Base-by-base conservation (phyloP, 2,113 vertebrate species). In the Pao palembangensis region DNA sequence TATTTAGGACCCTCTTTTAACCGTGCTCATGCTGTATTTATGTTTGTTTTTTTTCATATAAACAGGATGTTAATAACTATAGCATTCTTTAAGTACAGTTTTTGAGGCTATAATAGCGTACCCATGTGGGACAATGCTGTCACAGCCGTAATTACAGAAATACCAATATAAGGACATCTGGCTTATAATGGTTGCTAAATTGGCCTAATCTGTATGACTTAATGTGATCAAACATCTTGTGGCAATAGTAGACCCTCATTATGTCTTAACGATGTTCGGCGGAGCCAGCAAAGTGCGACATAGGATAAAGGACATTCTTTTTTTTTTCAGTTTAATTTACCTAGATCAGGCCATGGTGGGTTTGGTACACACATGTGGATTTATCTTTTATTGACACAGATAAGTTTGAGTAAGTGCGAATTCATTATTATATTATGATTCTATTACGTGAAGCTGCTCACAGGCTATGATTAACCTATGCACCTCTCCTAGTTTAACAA, bases 381-480 rank as follows among this genome's bases (percentile, higher is more conserved):
- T 58, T 85, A 82, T 85, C 69, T 85, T 83, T 80, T 88, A 88
- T 86, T 86, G 86, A 86, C 87, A 88, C 83, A 88, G 87, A 89
- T 87, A 85, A 67, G 75, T 88, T 87, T 85, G 79, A 76, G 75
- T 81, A 78, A 87, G 89, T 81, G 61, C 80, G 78, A 89, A 67
- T 69, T 88, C 82, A 88, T 88, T 88, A 89, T 83, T 54, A 81
- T 83, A 77, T 82, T 75, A 82, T 70, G 66, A 79, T 69, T 86
- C 75, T 76, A 85, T 88, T 88, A 84, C 71, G 86, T 56, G 41
- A 82, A 82, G 68, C 55, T 88, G 81, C 88, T 90, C 88, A 91
- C 79, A 86, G 90, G 90, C 88, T 85, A 91, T 90, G 82, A 91
- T 91, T 91, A 91, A 91, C 90, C 90, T 84, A 15, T 66, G 63